phyloP scores from a whole-genome alignment of 2,113 vertebrate genomes.

The Perca schrenkii region DNA sequence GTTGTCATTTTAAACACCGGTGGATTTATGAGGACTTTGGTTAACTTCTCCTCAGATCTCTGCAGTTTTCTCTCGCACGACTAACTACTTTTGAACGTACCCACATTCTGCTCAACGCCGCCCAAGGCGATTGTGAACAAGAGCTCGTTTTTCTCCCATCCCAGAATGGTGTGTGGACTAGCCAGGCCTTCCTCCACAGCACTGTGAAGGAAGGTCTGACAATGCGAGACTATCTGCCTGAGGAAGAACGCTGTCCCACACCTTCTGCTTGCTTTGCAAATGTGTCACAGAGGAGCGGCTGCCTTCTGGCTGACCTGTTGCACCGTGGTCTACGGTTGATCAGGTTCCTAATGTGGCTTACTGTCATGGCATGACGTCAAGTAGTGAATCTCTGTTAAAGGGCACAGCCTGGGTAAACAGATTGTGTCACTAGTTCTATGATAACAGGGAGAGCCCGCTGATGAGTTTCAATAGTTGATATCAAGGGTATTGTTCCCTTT shows the following conservation, averaged over 20 bases:
- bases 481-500: too few relatives aligned
- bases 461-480: not conserved
- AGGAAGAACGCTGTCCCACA: not conserved
- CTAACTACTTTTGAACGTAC: too few relatives aligned
- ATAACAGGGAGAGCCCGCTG: not conserved
- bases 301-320: slow-evolving; percentile 6
- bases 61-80: too few relatives aligned
- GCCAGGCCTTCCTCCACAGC: too few relatives aligned
- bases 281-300: not conserved
- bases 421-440: not conserved
- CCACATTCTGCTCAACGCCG: too few relatives aligned
- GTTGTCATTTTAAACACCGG: too few relatives aligned
- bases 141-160: too few relatives aligned
- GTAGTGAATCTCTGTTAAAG: not conserved
- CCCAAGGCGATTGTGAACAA: too few relatives aligned
- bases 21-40: too few relatives aligned
- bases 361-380: slow-evolving; percentile 24
- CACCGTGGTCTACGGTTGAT: not conserved
- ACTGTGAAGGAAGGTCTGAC: too few relatives aligned
- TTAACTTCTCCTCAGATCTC: too few relatives aligned
- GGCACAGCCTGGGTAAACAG: not conserved
- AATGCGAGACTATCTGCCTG: not conserved
- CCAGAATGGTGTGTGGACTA: too few relatives aligned
- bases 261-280: not conserved
- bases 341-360: slow-evolving; percentile 9